These are phyloP conservation scores for Betta splendens DNA, from an alignment of 2,797 vertebrate genomes.

Conservation along the genomic window DNA sequence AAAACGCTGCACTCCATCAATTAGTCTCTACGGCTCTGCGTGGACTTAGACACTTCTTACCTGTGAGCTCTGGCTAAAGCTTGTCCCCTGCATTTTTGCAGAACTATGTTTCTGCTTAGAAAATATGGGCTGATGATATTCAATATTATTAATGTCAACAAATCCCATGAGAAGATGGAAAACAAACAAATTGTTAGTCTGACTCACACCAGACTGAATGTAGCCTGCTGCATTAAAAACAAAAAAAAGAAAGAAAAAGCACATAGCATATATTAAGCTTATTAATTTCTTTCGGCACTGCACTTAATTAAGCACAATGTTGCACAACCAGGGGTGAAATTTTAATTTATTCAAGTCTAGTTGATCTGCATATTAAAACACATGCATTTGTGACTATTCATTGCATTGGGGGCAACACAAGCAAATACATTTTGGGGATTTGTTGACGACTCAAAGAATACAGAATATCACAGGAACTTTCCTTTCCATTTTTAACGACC, in stretches of 20 bases:
- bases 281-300: neutral
- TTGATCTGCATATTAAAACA: neutral
- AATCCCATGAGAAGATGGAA: conserved; percentile 10
- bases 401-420: neutral
- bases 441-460: neutral
- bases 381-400: neutral
- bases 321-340: neutral
- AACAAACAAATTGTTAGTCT: neutral
- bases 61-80: neutral
- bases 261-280: no score
- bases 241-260: neutral
- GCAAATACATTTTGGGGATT: neutral
- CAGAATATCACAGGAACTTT: conserved; percentile 9
- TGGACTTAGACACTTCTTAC: neutral
- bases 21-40: conserved; percentile 14
- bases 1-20: neutral
- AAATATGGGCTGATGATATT: conserved; percentile 1
- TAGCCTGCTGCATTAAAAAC: neutral
- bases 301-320: neutral
- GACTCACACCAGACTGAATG: neutral
- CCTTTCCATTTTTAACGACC: neutral
- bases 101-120: conserved; percentile 33
- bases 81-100: conserved; percentile 6
- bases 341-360: neutral
- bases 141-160: neutral